phyloP scores from a whole-genome alignment of 2,888 invertebrate species.

The Hoplodrina blanda region DNA sequence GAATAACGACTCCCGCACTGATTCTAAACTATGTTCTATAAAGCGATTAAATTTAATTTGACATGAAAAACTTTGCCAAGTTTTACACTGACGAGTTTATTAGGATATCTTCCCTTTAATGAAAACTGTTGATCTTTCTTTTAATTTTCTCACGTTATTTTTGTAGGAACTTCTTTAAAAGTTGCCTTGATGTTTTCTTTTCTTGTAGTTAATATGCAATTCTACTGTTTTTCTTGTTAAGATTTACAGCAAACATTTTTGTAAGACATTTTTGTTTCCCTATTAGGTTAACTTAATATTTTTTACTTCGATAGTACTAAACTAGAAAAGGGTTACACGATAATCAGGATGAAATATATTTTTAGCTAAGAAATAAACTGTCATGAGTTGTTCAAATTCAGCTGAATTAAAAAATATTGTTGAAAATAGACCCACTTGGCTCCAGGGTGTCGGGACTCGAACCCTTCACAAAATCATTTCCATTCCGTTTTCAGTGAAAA shows the following conservation, averaged over 20 bases:
- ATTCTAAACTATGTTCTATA: slow-evolving; percentile 25
- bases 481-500: slow-evolving; percentile 89
- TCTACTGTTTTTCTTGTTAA: background rate
- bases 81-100: slow-evolving; percentile 20
- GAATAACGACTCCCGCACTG: slow-evolving; percentile 16
- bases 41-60: slow-evolving; percentile 28
- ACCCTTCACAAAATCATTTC: slow-evolving; percentile 87
- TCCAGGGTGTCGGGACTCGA: slow-evolving; percentile 71
- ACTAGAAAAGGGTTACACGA: too few species aligned
- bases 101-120: slow-evolving; percentile 1
- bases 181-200: background rate
- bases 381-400: background rate
- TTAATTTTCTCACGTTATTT: slow-evolving; percentile 23
- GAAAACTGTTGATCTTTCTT: slow-evolving; percentile 1
- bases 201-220: background rate
- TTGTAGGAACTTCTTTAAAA: slow-evolving; percentile 1
- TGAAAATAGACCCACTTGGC: slow-evolving; percentile 70
- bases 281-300: background rate
- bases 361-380: background rate
- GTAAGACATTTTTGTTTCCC: background rate
- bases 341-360: background rate
- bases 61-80: slow-evolving; percentile 18
- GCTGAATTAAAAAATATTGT: slow-evolving; percentile 33
- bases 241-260: background rate
- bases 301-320: too few species aligned